These are phyloP conservation scores for Ceratothoa steindachneri DNA, from an alignment of 2,888 invertebrate species.

Conservation along the genomic window DNA sequence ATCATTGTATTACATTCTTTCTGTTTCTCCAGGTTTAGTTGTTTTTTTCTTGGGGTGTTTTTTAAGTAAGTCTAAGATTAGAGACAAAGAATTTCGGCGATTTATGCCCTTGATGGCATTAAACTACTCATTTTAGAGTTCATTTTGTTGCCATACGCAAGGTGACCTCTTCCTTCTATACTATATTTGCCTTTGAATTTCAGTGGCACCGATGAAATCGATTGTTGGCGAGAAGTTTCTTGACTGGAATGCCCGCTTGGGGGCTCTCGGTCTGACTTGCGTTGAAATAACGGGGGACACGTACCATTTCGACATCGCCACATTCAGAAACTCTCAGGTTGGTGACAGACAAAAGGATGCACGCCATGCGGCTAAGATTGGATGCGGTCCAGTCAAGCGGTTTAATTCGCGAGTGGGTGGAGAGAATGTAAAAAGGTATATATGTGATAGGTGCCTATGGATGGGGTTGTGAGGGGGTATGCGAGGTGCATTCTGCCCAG, in stretches of 20 bases:
- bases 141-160: too few species aligned
- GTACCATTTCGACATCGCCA: conserved; percentile 60
- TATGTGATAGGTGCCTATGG: background rate
- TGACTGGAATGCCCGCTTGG: conserved; percentile 71
- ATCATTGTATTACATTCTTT: too few species aligned
- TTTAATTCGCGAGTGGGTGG: background rate
- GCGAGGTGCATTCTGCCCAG: background rate
- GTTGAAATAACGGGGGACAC: conserved; percentile 73
- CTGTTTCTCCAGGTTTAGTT: too few species aligned
- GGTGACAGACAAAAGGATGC: background rate
- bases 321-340: conserved; percentile 52
- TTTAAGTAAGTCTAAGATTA: background rate
- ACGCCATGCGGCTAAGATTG: background rate
- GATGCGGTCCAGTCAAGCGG: background rate
- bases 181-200: too few species aligned
- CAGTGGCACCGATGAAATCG: conserved; percentile 77
- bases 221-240: conserved; percentile 67
- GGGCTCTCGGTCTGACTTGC: conserved; percentile 61
- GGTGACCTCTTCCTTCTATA: too few species aligned
- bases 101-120: too few species aligned
- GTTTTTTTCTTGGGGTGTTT: background rate
- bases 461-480: background rate
- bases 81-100: too few species aligned
- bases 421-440: background rate
- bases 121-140: too few species aligned